Evolutionary conservation across 2,888 invertebrate species (phyloP), one percentile per base, ranked within the genome.

Genomic region (Tenthredo notha): DNA sequence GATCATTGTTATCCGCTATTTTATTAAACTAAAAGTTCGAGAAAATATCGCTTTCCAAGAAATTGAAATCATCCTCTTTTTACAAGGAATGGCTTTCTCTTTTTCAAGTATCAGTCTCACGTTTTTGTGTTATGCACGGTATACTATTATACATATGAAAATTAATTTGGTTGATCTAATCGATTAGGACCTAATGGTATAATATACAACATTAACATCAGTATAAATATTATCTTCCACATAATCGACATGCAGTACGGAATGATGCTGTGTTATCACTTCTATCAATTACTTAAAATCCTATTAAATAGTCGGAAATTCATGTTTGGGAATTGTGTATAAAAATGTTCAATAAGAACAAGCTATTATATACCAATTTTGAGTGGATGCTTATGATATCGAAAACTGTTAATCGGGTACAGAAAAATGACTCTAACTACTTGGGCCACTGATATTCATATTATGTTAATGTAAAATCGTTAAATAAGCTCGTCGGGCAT

Each of bases 71-170:
- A 80, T 40, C 61, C 1, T 80, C 25, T 37, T 54, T 21, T 29
- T 15, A 21, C 58, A 40, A 29, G 61, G 80, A 80, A 80, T 80
- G 80, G 18, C n/a, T 61, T 65, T 40, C 25, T 65, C 25, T 40
- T 58, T 25, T 80, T 80, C n/a, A 80, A 7, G 12, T 40, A 80
- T 80, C 80, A 80, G 80, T 80, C 80, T 80, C n/a, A 80, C n/a
- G 37, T 80, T 80, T 80, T 21, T 12, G 29, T 29, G 21, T 77
- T 77, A 77, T 54, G 77, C 33, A 6, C n/a, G 10, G 37, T n/a
- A 15, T 40, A 54, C 18, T 18, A 40, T 77, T 58, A 78, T 33
- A 40, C 33, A 37, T 78, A 61, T 37, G 58, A n/a, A 78, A 61
- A 37, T 78, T 47, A 77, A 33, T 54, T 50, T 50, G 7, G 43